Base-by-base conservation (phyloP, 2,888 invertebrate species). In the Caenorhabditis sinica region DNA sequence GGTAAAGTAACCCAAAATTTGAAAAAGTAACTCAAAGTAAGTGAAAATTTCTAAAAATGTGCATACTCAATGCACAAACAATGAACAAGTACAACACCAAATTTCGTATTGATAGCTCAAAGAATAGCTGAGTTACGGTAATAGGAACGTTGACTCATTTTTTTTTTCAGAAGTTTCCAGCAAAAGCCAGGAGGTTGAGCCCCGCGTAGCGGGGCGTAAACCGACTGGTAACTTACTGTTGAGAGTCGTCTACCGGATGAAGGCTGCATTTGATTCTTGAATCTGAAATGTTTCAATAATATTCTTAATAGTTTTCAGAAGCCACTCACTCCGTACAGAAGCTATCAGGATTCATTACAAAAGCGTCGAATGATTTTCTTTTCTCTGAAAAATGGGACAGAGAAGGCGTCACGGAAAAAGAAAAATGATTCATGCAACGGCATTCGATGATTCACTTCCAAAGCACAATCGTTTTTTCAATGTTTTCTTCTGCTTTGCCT, bases 321-420 rank as follows among this genome's bases (percentile, higher is more conserved):
- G 17, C 11, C 15, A 61, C 20, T 63, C 61, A 79, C 77, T 80
- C 80, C n/a, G 80, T 80, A 80, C 80, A 80, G 80, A 80, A 80
- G 80, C 80, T 72, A 11, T 72, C 80, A 3, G 80, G 43, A 72
- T 72, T 80, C 80, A 80, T 80, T 58, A 58, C 49, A 51, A 58
- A 75, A 63, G 13, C 11, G 33, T 6, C 30, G 53, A 76, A 71
- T 74, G 71, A 69, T 36, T 60, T 40, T 63, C 40, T 58, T 63
- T 66, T 49, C 20, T 20, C 20, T n/a, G 20, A 20, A 60, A n/a
- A 36, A 28, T 3, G 8, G 13, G 28, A 30, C 15, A 51, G 13
- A 68, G 63, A 69, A 82, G 63, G 75, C 74, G 66, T 68, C 66
- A n/a, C 45, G 13, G 53, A 58, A 45, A 60, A 66, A 33, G 23